Evolutionary conservation across 2,888 invertebrate species (phyloP), one percentile per base, ranked within the genome.

Genomic region (Chalcosyrphus nemorum): DNA sequence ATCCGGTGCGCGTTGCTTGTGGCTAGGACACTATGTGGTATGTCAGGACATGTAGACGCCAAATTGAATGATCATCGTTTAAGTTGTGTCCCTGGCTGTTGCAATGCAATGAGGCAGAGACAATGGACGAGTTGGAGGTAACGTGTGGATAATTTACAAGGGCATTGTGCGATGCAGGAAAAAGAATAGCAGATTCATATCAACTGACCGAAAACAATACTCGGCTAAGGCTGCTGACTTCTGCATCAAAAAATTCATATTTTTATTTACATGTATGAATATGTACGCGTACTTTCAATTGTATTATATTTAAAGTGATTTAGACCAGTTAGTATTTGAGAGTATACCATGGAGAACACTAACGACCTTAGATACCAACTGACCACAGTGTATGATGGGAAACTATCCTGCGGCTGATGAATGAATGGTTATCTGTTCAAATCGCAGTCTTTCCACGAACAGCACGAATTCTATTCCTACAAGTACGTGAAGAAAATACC

Each of bases 21-120:
- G 80, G 84, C 80, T 59, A 80, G 84, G 74, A 80, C 84, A 84
- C 74, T 80, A 70, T 80, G 78, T 80, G 74, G 74, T 78, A 78
- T 80, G 80, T 80, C 84, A 84, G 84, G 80, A 84, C 84, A 80
- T 80, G 84, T 59, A 75, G 84, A 80, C 84, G 80, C 80, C 74
- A 84, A 84, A 84, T 75, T 84, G 84, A 84, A 84, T 84, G 80
- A 84, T 84, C 84, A 84, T 80, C 80, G 74, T 54, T 80, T 75
- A 84, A 80, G 70, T 71, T 84, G 68, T 84, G 41, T 47, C 63
- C 41, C 63, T 45, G 63, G 57, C 13, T 50, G 35, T 27, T 38
- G 63, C 35, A 38, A 11, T 54, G 17, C 32, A 35, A 50, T 63
- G 43, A n/a, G 24, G n/a, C 47, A 43, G 52, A 43, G 52, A 54